phyloP scores from a whole-genome alignment of 2,113 vertebrate species.

The Bufo bufo region DNA sequence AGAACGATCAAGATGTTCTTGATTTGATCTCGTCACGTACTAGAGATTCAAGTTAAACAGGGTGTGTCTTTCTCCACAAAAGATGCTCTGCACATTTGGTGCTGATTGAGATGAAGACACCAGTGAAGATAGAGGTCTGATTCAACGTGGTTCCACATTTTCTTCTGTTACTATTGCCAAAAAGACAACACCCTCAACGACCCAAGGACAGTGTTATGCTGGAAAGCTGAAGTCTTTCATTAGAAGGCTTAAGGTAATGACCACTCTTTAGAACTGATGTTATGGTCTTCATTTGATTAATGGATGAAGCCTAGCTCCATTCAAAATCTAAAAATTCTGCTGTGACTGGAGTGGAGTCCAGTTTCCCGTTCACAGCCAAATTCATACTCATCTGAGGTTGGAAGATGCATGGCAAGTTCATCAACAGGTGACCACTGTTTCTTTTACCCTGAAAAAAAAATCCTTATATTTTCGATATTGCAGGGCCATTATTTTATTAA shows the following conservation, averaged over 20 bases:
- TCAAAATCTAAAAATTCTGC: background rate
- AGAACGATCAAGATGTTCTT: slow-evolving; percentile 35
- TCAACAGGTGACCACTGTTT: background rate
- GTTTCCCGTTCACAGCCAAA: no score
- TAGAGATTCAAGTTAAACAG: slow-evolving; percentile 40
- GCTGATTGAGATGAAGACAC: slow-evolving; percentile 34
- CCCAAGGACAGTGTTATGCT: slow-evolving; percentile 14
- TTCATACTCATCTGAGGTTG: background rate
- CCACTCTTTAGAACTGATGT: background rate
- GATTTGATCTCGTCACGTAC: slow-evolving; percentile 26
- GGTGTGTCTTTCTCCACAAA: slow-evolving; percentile 36
- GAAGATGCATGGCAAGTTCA: no score
- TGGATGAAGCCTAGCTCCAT: background rate
- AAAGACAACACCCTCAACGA: background rate
- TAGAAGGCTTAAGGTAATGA: background rate
- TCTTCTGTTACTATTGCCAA: background rate
- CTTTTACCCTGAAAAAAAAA: background rate
- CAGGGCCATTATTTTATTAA: no score
- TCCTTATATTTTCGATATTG: background rate
- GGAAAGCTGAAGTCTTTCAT: background rate
- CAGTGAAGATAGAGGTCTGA: background rate
- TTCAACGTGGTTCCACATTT: background rate
- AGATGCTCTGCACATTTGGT: background rate
- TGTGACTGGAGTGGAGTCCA: background rate
- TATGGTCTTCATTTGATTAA: background rate